Percentiles rank a stretch among this genome's conserved stretches.
These are phyloP conservation scores for Gymnorhina tibicen DNA, from an alignment of 2,113 vertebrate genomes.

Conservation along the genomic window DNA sequence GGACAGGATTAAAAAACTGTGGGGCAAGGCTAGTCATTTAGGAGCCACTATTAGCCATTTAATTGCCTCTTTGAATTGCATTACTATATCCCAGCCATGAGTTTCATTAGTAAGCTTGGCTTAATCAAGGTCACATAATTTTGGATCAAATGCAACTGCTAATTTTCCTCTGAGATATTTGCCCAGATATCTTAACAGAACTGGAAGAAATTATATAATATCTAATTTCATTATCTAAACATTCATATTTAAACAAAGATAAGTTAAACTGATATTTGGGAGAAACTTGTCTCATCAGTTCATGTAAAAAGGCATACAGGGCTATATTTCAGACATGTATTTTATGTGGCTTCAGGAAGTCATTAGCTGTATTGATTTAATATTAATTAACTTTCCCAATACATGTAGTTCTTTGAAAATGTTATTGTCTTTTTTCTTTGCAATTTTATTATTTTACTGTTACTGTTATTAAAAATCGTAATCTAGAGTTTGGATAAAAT, in stretches of 20 bases:
- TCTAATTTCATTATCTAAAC: not conserved
- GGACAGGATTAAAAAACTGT: not conserved
- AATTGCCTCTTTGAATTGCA: not conserved
- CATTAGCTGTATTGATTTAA: not conserved
- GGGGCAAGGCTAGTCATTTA: not conserved
- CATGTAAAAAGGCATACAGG: not conserved
- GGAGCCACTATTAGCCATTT: not conserved
- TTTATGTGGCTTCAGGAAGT: not conserved
- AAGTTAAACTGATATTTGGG: not conserved
- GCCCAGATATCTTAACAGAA: not conserved
- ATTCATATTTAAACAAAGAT: not conserved
- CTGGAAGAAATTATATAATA: not conserved
- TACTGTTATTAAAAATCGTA: not conserved
- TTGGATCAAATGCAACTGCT: not conserved
- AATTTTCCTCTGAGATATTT: not conserved
- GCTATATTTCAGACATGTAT: not conserved
- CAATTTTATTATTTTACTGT: not conserved
- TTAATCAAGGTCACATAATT: not conserved
- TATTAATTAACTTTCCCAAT: not conserved
- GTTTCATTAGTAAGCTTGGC: not conserved
- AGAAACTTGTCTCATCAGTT: not conserved
- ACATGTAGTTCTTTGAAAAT: not conserved
- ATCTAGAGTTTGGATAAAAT: not conserved
- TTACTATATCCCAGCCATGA: not conserved
- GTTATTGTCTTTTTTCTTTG: not conserved